A percentile compares a stretch with the other conserved stretches of the same genome.
Conservation (phyloP, 1,140 invertebrate genomes). For the Drosophila nannoptera region DNA sequence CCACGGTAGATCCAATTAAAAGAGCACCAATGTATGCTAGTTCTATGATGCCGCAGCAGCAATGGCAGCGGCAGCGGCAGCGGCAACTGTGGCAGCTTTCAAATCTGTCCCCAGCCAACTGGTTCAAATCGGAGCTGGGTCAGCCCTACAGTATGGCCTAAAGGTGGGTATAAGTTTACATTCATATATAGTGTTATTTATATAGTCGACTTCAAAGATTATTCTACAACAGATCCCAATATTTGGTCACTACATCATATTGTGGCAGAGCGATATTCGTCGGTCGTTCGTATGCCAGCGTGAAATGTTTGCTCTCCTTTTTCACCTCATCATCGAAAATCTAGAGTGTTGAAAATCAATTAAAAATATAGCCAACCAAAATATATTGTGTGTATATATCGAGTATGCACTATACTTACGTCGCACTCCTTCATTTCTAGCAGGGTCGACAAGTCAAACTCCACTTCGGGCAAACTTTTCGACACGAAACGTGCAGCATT, state of each 20-base stretch:
- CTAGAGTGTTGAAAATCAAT: slow-evolving; percentile 58
- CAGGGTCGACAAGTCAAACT: slow-evolving; percentile 83
- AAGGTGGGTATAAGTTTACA: slow-evolving; percentile 1
- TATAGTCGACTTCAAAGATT: slow-evolving; percentile 5
- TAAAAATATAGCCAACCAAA: background rate
- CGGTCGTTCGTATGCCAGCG: slow-evolving; percentile 83
- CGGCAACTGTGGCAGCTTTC: background rate
- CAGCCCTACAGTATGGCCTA: slow-evolving; percentile 36
- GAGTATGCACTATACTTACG: slow-evolving; percentile 68
- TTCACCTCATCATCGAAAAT: slow-evolving; percentile 84
- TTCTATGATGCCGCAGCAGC: slow-evolving; percentile 3
- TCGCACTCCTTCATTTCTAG: slow-evolving; percentile 83
- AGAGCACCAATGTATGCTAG: slow-evolving; percentile 1
- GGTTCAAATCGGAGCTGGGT: slow-evolving; percentile 45
- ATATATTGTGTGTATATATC: background rate
- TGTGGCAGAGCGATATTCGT: slow-evolving; percentile 46
- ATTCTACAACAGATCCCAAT: slow-evolving; percentile 52
- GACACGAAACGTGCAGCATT: slow-evolving; percentile 85
- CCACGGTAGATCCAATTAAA: slow-evolving; percentile 1
- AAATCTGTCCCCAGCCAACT: slow-evolving; percentile 34
- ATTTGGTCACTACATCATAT: slow-evolving; percentile 49
- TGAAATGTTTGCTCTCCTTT: slow-evolving; percentile 82
- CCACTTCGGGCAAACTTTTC: slow-evolving; percentile 83
- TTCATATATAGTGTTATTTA: background rate
- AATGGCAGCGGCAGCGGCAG: slow-evolving; percentile 17